phyloP scores from a whole-genome alignment of 2,797 vertebrate genomes.

The Semotilus atromaculatus region DNA sequence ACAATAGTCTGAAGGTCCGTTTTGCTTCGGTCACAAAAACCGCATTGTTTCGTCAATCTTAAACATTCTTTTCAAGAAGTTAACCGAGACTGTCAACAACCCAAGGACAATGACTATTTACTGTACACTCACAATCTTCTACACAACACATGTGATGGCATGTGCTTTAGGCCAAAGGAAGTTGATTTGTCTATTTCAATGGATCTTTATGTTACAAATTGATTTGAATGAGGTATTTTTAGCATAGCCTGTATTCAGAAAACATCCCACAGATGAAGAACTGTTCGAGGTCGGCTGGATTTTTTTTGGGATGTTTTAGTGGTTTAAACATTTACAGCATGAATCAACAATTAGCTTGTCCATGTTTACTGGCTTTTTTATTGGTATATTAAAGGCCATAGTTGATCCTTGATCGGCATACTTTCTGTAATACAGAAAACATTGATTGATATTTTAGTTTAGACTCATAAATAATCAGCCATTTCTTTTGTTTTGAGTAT shows the following conservation, averaged over 20 bases:
- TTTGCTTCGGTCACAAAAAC: neutral
- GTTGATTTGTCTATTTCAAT: constrained; percentile 32
- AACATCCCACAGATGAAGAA: neutral
- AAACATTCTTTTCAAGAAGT: constrained; percentile 25
- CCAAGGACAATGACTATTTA: constrained; percentile 42
- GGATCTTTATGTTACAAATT: constrained; percentile 26
- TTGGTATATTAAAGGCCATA: neutral
- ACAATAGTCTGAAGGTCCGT: neutral
- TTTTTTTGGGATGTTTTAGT: too few species aligned
- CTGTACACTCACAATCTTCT: neutral
- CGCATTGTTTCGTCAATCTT: constrained; percentile 16
- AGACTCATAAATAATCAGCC: neutral
- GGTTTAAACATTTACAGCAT: neutral
- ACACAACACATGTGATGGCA: constrained; percentile 38
- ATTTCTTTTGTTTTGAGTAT: neutral
- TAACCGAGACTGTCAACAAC: constrained; percentile 32
- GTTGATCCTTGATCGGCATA: neutral
- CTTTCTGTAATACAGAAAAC: neutral
- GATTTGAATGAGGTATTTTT: constrained; percentile 48
- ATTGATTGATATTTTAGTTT: neutral
- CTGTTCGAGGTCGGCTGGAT: neutral
- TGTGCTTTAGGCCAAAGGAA: constrained; percentile 28
- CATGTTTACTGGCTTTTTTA: neutral
- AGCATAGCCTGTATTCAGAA: constrained; percentile 5
- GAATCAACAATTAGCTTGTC: neutral